Conservation (phyloP, 2,113 vertebrate species). For the Oryzias celebensis region DNA sequence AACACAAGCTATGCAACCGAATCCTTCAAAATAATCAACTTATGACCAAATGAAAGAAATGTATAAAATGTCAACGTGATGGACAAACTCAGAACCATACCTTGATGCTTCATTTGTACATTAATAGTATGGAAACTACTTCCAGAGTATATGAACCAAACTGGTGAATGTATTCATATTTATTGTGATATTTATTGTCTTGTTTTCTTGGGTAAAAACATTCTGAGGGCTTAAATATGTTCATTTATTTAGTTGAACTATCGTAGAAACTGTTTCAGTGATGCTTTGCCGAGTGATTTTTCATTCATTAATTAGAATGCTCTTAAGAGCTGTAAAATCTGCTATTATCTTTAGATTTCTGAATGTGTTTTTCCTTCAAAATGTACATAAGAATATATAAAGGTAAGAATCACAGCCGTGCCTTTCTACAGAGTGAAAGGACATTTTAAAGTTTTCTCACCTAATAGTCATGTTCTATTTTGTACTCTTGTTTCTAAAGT, state of each 20-base stretch:
- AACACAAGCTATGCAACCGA: conserved; percentile 9
- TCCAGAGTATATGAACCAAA: conserved; percentile 28
- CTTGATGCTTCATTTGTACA: neutral
- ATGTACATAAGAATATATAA: conserved; percentile 7
- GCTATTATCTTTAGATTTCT: conserved; percentile 2
- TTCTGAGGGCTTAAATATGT: conserved; percentile 16
- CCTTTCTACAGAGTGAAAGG: conserved; percentile 18
- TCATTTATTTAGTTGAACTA: conserved; percentile 13
- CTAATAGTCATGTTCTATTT: no score
- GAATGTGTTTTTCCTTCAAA: conserved; percentile 16
- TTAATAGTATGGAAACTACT: neutral
- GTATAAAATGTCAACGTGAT: conserved; percentile 7
- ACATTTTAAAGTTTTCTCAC: no score
- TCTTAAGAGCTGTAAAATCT: conserved; percentile 22
- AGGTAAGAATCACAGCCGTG: conserved; percentile 22
- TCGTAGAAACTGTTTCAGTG: neutral
- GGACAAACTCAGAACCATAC: neutral
- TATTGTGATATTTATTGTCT: conserved; percentile 49
- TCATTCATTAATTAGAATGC: neutral
- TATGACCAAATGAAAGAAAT: conserved; percentile 20
- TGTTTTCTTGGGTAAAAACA: conserved; percentile 28
- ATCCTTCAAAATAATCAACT: neutral
- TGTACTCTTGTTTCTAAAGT: no score
- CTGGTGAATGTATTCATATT: conserved; percentile 46
- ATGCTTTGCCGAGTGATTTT: neutral